Evolutionary conservation across 2,797 vertebrate species (phyloP), one percentile per base, ranked within the genome.

Genomic region (Synanceia verrucosa): DNA sequence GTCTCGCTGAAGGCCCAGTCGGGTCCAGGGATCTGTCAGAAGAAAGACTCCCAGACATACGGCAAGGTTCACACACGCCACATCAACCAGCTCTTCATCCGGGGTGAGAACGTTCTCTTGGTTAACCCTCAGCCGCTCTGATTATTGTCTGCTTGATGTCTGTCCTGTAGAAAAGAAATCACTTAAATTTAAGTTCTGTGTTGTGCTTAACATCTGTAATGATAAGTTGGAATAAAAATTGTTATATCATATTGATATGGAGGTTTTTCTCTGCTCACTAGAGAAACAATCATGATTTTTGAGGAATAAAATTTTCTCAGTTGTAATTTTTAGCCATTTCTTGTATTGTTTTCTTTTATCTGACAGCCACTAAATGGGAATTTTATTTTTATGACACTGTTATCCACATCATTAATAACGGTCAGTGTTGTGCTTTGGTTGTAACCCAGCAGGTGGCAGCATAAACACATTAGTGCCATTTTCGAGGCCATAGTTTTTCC

Each of bases 21-120:
- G 34, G 36, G 44, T 52, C 23, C 82, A 53, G 57, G 67, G 18
- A 43, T 24, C n/a, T 9, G 28, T n/a, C 53, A 23, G 51, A 75
- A 89, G 57, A 85, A 94, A 71, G 89, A 79, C 58, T 58, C 66
- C 58, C 88, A 93, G 69, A 88, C 83, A 71, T 97, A 97, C 36
- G 96, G 97, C 57, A 94, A 94, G 88, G 95, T 99, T 73, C 96
- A 95, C 58, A 96, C 91, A 1, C 95, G 98, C 4, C 98, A 99
- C 82, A 94, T 99, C 68, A 98, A 96, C 88, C 98, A 99, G 91
- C 96, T 99, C 34, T 99, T 99, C 74, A 97, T 99, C 84, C 93
- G 98, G 21, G 98, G 98, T 0, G 98, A 99, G 90, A 99, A 96
- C 44, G 90, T 99, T 28, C 84, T 99, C 79, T 94, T 99, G 76